phyloP scores from a whole-genome alignment of 64 coral and sea anemone species.

The Actinia equina region DNA sequence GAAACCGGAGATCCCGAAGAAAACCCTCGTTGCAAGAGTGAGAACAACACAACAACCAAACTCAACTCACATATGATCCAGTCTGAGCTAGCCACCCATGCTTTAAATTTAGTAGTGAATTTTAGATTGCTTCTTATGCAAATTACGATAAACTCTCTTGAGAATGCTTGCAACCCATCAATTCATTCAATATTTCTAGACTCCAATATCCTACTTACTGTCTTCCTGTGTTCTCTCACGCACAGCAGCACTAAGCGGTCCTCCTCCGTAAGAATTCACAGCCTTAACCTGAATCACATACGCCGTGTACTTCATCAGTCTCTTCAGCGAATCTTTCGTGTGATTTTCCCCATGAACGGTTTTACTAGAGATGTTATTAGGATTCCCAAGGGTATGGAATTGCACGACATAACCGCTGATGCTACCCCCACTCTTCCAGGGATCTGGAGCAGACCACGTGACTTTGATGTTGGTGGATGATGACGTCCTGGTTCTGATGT shows the following conservation, averaged over 20 bases:
- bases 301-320: slow-evolving; percentile 45
- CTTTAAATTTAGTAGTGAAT: too few species aligned
- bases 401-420: slow-evolving; percentile 54
- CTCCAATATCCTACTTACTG: slow-evolving; percentile 33
- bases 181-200: background rate
- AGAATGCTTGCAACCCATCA: background rate
- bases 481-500: slow-evolving; percentile 29
- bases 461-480: slow-evolving; percentile 73
- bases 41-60: too few species aligned
- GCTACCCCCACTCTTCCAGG: slow-evolving; percentile 63
- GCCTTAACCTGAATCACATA: slow-evolving; percentile 73
- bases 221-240: slow-evolving; percentile 49
- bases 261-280: slow-evolving; percentile 35
- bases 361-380: background rate
- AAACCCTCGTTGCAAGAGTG: too few species aligned
- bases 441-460: slow-evolving; percentile 61
- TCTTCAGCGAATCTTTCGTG: slow-evolving; percentile 24
- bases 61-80: too few species aligned
- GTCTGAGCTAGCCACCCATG: too few species aligned
- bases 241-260: slow-evolving; percentile 57
- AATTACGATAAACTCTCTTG: too few species aligned
- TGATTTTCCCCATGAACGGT: slow-evolving; percentile 62
- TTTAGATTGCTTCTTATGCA: too few species aligned
- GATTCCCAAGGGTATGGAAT: slow-evolving; percentile 44
- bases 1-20: too few species aligned